These are phyloP conservation scores for Oreocharis arfaki DNA, from an alignment of 2,113 vertebrate species.

Conservation along the genomic window DNA sequence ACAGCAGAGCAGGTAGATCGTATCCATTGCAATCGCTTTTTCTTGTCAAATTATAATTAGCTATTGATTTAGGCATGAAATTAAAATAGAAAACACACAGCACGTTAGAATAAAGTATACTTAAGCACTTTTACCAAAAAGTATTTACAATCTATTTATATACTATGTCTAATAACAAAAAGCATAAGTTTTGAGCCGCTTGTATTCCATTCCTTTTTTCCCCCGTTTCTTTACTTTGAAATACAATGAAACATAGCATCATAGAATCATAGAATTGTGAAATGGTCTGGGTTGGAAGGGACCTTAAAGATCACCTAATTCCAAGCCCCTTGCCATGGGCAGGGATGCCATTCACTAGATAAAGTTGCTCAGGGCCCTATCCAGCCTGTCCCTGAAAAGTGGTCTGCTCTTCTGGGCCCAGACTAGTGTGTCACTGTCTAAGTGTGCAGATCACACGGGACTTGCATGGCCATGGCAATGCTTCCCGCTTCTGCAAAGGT, in stretches of 20 bases:
- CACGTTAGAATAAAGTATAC: slow-evolving; percentile 63
- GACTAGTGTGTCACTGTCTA: neutral
- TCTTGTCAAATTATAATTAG: slow-evolving; percentile 72
- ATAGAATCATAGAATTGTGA: neutral
- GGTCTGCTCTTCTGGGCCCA: neutral
- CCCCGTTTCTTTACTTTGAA: neutral
- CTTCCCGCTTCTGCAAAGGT: neutral
- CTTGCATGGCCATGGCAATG: neutral
- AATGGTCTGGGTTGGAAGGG: neutral
- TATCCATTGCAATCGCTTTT: slow-evolving; percentile 40
- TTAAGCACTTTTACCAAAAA: slow-evolving; percentile 68
- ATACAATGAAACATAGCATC: neutral
- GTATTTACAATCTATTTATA: slow-evolving; percentile 58
- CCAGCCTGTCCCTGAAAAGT: neutral
- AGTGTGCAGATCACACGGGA: neutral
- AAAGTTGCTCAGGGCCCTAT: neutral
- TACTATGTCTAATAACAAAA: slow-evolving; percentile 41
- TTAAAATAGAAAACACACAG: slow-evolving; percentile 61
- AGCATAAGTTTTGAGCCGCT: slow-evolving; percentile 16
- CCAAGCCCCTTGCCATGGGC: neutral
- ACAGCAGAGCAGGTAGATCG: slow-evolving; percentile 44
- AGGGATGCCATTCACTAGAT: neutral
- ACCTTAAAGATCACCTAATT: neutral
- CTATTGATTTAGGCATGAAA: slow-evolving; percentile 67
- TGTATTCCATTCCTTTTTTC: neutral